These are phyloP conservation scores for Pseudococcus jackbeardsleyi DNA, from an alignment of 2,888 invertebrate species.

Conservation along the genomic window DNA sequence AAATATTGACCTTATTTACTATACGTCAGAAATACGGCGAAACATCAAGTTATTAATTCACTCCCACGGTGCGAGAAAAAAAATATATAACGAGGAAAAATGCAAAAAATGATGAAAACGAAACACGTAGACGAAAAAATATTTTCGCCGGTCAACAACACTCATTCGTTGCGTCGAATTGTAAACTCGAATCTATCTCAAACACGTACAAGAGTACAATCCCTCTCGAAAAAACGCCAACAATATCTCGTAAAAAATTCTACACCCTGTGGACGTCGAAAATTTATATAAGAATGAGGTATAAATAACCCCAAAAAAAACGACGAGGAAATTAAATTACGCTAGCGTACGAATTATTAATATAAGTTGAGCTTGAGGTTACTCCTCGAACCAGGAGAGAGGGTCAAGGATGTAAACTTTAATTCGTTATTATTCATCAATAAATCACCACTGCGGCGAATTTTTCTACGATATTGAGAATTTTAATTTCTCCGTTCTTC, in stretches of 20 bases:
- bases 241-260: conserved; percentile 29
- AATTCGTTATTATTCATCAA: conserved; percentile 16
- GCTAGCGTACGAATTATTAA: conserved; percentile 48
- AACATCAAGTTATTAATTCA: conserved; percentile 2
- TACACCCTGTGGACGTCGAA: not conserved
- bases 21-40: not conserved
- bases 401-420: conserved; percentile 30
- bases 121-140: not conserved
- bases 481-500: conserved; percentile 22
- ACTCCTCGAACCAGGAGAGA: not conserved
- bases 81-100: conserved; percentile 36
- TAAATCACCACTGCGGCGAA: conserved; percentile 24
- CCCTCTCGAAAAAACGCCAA: not conserved
- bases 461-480: conserved; percentile 3
- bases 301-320: not conserved
- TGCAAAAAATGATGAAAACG: conserved; percentile 33
- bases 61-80: conserved; percentile 12
- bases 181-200: not conserved
- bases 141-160: conserved; percentile 45
- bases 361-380: not conserved
- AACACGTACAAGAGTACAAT: not conserved
- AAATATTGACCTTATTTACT: conserved; percentile 9
- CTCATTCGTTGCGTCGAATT: conserved; percentile 34
- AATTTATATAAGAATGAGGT: conserved; percentile 22
- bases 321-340: conserved; percentile 37